Base-by-base conservation (phyloP, 2,113 vertebrate species). In the Sinocyclocheilus anshuiensis region DNA sequence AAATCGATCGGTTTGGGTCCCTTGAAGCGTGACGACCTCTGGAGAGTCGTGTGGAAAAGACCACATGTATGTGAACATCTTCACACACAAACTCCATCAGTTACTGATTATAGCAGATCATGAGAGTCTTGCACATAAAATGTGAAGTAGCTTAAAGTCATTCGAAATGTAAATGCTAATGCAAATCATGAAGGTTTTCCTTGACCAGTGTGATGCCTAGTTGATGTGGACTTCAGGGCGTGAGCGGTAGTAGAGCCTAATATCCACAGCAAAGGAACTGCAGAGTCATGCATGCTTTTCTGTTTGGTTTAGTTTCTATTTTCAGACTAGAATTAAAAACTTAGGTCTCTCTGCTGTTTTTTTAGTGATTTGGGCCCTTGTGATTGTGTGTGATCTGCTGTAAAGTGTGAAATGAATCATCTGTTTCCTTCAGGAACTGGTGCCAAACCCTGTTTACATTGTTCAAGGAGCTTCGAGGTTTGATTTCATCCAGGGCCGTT, bases 381-480 rank as follows among this genome's bases (percentile, higher is more conserved):
- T 29, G 53, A 59, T 9, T 36, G 1, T 18, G 4, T 57, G 1
- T 69, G 65, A 11, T 65, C 29, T 48, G 18, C 57, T 55, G 18
- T 36, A 72, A 10, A 39, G 16, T 39, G 69, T 72, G 16, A 39
- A 71, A 71, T 71, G 3, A 71, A 39, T 71, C 7, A 7, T 57
- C 18, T 36, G 20, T 67, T 39, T 90, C 3, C 53, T 13, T 86
- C 85, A 94, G 94, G 53, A 89, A 85, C 84, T 93, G 67, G 48
- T 76, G 74, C 16, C 53, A 9, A 65, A 86, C 65, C 90, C 94
- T 59, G 11, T 10, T 1, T 90, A 93, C 20, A 45, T 91, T 24
- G 48, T 91, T 16, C 87, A 92, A 50, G 92, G 91, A 3, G 0
- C 91, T 42, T 94, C 93, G 72, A 94, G 92, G 55, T 94, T 94